Base-by-base conservation (phyloP, 2,113 vertebrate genomes). In the Notothenia coriiceps region DNA sequence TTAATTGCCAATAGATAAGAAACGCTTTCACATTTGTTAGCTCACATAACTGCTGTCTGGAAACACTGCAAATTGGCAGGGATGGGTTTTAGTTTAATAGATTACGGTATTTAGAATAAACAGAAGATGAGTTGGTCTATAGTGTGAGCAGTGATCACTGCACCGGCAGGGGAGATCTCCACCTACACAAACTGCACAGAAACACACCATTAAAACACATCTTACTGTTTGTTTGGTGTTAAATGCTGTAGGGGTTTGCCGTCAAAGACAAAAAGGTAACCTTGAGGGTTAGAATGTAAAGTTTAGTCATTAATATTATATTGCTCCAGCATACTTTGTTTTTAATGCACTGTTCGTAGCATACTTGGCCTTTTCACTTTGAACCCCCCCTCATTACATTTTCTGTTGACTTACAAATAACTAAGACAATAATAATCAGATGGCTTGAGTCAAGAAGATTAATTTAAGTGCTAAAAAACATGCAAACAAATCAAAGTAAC, bases 191-290 rank as follows among this genome's bases (percentile, higher is more conserved):
- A 35, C 61, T 15, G 2, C 17, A 49, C 29, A 74, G 74, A 67
- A 56, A 78, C 51, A 55, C 7, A 46, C 29, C 62, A 85, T 84
- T 63, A 84, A 74, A 78, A 59, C 2, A 69, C 61, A 75, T 64
- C 64, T 60, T 33, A 64, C 51, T 40, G 56, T 79, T 75, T 50
- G 57, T 65, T 47, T 70, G 15, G 18, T 35, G 56, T 44, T 75
- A 55, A 74, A 80, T 64, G 61, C 50, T 71, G 44, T n/a, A 43
- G n/a, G 51, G 15, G 60, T 80, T 33, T 18, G 40, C 52, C 69
- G 64, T 55, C 52, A 68, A 43, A 72, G 12, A 70, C 15, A 25
- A 81, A 69, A 25, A 25, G 25, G 2, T 25, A 2, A 25, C 25
- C 25, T 25, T 25, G 25, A 44, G 50, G 59, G 4, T 0, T 17